Conservation (phyloP, 2,113 vertebrate genomes). For the Drymodes brunneopygia region DNA sequence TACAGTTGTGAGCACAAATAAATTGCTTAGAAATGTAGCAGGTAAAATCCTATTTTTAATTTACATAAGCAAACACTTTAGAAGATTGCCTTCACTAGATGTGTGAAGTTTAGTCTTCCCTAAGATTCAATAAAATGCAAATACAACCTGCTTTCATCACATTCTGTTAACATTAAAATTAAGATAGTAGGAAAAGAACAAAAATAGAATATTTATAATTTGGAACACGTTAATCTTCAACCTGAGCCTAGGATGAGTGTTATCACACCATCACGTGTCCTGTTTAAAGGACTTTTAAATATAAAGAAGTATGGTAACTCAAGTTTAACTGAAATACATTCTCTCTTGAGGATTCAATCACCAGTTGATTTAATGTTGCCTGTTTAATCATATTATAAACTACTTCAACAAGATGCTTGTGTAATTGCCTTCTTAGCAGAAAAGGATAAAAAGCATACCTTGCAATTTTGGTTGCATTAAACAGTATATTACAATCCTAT, state of each 20-base stretch:
- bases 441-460: conserved; percentile 68
- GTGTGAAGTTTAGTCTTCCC: conserved; percentile 48
- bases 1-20: conserved; percentile 57
- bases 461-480: conserved; percentile 59
- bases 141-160: conserved; percentile 29
- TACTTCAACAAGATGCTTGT: conserved; percentile 40
- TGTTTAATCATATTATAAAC: conserved; percentile 70
- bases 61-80: conserved; percentile 58
- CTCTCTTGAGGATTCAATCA: conserved; percentile 55
- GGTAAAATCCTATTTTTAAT: conserved; percentile 59
- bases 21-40: conserved; percentile 44
- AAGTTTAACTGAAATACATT: conserved; percentile 27
- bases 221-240: conserved; percentile 16
- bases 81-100: conserved; percentile 36
- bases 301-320: conserved; percentile 5
- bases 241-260: background rate
- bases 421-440: conserved; percentile 67
- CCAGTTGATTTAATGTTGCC: conserved; percentile 67
- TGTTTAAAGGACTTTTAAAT: conserved; percentile 38
- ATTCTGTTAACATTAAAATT: conserved; percentile 57
- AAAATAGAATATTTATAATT: conserved; percentile 17
- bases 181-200: background rate
- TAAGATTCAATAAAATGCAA: conserved; percentile 56
- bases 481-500: conserved; percentile 35
- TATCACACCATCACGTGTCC: background rate